Evolutionary conservation across 2,113 vertebrate genomes (phyloP).

Genomic region (Hypanus sabinus): DNA sequence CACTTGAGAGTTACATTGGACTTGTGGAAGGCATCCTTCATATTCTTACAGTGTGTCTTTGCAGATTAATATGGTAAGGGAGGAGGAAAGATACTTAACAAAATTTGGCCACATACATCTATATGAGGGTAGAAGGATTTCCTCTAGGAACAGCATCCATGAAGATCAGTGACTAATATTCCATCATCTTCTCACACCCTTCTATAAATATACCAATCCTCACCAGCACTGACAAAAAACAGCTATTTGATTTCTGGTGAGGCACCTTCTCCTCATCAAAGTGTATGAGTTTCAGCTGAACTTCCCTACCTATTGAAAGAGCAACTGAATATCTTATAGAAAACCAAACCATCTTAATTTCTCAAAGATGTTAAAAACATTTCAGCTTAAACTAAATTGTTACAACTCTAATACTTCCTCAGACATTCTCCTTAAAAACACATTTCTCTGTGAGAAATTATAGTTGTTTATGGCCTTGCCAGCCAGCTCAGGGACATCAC

Average conservation of each 20-base stretch:
- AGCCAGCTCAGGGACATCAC: not conserved
- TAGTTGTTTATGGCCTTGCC: not conserved
- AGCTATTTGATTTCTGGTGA: not conserved
- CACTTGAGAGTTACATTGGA: not conserved
- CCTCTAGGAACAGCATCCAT: not conserved
- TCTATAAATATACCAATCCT: not conserved
- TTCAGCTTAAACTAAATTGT: not conserved
- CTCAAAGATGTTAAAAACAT: not conserved
- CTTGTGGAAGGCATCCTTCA: not conserved
- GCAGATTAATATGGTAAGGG: not conserved
- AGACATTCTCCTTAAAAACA: not conserved
- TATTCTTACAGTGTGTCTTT: not conserved
- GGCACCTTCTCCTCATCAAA: not conserved
- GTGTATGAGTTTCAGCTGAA: not conserved
- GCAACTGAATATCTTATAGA: not conserved
- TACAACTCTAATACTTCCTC: not conserved
- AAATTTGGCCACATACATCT: not conserved
- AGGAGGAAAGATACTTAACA: not conserved
- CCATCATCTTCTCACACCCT: no score
- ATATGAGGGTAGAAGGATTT: not conserved
- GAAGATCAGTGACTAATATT: not conserved
- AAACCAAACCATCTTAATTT: not conserved
- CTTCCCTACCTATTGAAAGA: not conserved
- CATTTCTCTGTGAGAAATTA: not conserved
- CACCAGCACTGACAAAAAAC: not conserved